Evolutionary conservation across 2,797 vertebrate species (phyloP).

Genomic region (Delichon dasypus): DNA sequence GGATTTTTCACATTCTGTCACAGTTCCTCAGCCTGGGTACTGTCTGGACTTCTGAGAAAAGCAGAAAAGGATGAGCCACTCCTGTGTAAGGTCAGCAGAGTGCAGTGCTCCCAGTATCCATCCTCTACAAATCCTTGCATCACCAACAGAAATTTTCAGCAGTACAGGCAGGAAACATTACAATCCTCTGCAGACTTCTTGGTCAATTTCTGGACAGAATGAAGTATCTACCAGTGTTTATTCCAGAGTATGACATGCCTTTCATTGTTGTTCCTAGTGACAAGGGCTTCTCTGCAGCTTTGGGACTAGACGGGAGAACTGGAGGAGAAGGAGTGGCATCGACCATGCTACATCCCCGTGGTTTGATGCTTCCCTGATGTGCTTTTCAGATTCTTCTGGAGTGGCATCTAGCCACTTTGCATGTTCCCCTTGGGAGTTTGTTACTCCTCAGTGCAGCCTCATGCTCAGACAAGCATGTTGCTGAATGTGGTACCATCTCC

Average conservation of each 20-base stretch:
- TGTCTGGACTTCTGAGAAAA: not conserved
- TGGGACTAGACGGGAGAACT: not conserved
- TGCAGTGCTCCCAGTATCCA: not conserved
- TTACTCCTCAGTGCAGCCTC: not conserved
- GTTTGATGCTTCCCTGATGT: not conserved
- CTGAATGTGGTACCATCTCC: not conserved
- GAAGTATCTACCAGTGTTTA: not conserved
- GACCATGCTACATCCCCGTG: no score
- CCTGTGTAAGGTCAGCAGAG: no score
- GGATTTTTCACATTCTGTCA: not conserved
- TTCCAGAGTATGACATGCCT: not conserved
- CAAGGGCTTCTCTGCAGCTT: not conserved
- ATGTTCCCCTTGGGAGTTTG: not conserved
- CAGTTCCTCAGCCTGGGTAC: not conserved
- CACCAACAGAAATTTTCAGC: not conserved
- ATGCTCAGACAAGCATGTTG: not conserved
- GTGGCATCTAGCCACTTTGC: not conserved
- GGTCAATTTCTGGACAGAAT: not conserved
- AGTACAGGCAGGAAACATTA: not conserved
- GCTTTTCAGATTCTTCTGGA: not conserved
- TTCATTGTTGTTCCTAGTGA: not conserved
- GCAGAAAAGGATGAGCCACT: not conserved
- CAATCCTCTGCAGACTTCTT: not conserved
- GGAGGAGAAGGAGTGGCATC: not conserved
- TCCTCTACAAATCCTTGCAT: not conserved